These are phyloP conservation scores for Mactra quadrangularis DNA, from an alignment of 1,140 invertebrate species.

Conservation along the genomic window DNA sequence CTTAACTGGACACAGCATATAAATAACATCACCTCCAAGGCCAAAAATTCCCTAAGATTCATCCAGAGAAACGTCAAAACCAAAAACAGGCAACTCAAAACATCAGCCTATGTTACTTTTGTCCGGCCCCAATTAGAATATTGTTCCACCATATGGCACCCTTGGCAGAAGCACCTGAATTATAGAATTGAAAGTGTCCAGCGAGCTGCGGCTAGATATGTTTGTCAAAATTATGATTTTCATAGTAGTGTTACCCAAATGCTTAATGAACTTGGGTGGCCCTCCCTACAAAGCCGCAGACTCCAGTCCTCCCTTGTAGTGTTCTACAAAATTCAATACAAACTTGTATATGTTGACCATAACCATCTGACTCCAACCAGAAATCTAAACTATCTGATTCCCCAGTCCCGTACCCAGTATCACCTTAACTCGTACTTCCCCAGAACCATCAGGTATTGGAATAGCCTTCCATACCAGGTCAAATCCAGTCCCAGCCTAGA, in stretches of 20 bases:
- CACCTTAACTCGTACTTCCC: neutral
- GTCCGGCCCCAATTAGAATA: constrained; percentile 1
- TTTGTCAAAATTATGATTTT: constrained; percentile 27
- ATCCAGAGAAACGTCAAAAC: constrained; percentile 21
- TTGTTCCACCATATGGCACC: neutral
- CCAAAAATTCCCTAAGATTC: constrained; percentile 27
- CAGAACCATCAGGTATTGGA: neutral
- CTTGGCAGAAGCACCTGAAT: constrained; percentile 2
- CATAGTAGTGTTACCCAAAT: constrained; percentile 25
- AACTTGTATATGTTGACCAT: neutral
- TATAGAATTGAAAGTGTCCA: constrained; percentile 13
- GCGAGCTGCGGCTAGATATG: constrained; percentile 24
- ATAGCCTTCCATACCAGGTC: too few species aligned
- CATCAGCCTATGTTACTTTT: neutral
- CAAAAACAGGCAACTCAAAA: neutral
- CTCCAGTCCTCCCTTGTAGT: neutral
- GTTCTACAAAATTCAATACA: constrained; percentile 21
- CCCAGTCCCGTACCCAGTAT: constrained; percentile 1
- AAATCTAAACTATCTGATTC: neutral
- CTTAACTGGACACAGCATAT: constrained; percentile 35
- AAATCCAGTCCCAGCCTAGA: too few species aligned
- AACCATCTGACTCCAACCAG: neutral
- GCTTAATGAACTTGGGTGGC: constrained; percentile 16
- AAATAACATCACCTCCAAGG: constrained; percentile 12
- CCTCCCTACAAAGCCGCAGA: constrained; percentile 15